These are phyloP conservation scores for Syritta pipiens DNA, from an alignment of 2,888 invertebrate species.

Conservation along the genomic window DNA sequence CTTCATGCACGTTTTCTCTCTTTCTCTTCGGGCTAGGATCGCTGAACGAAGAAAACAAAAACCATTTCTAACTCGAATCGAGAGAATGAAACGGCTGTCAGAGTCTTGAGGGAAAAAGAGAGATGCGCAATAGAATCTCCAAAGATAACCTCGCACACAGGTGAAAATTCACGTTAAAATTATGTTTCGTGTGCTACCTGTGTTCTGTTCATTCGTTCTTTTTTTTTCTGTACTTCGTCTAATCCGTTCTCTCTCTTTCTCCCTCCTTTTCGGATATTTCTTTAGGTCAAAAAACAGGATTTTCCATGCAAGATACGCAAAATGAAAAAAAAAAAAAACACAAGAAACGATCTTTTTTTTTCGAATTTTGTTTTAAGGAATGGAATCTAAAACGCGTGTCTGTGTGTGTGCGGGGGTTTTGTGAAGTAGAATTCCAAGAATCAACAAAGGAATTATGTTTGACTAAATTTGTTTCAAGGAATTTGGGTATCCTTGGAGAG, in stretches of 20 bases:
- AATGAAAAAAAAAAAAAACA: conserved; percentile 43
- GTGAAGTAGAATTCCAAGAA: conserved; percentile 54
- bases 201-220: conserved; percentile 41
- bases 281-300: conserved; percentile 70
- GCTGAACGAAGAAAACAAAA: conserved; percentile 6
- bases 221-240: conserved; percentile 24
- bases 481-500: conserved; percentile 62
- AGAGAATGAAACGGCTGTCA: conserved; percentile 25
- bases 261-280: conserved; percentile 66
- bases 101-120: too few relatives aligned
- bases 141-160: conserved; percentile 65
- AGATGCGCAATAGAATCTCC: conserved; percentile 56
- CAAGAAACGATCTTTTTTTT: conserved; percentile 2
- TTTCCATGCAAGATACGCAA: conserved; percentile 43
- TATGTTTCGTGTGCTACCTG: conserved; percentile 63
- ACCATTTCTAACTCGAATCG: conserved; percentile 42
- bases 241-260: conserved; percentile 37
- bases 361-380: conserved; percentile 2
- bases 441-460: conserved; percentile 68
- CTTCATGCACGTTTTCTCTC: too few relatives aligned
- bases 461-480: conserved; percentile 65
- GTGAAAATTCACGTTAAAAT: conserved; percentile 68
- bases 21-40: too few relatives aligned
- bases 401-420: background rate
- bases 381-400: conserved; percentile 10